These are phyloP conservation scores for Muntiacus muntjak DNA, from an alignment of 2,113 vertebrate species.

Conservation along the genomic window DNA sequence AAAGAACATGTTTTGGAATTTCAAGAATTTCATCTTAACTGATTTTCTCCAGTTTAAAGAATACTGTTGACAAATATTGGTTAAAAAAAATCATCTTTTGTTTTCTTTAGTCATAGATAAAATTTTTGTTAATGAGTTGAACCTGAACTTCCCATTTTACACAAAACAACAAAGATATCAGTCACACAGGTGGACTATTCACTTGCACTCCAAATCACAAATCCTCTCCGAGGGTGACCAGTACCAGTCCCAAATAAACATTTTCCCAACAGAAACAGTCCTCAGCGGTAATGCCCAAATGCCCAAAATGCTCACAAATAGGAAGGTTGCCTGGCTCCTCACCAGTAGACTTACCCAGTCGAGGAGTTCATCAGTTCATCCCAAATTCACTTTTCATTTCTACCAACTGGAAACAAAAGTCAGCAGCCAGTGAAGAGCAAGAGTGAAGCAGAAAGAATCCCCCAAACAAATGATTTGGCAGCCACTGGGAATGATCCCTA, in stretches of 20 bases:
- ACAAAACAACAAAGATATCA: neutral
- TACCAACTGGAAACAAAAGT: neutral
- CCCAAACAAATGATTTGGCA: neutral
- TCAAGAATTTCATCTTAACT: neutral
- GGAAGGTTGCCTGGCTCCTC: neutral
- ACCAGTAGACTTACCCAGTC: neutral
- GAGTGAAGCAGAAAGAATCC: neutral
- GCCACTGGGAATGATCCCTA: neutral
- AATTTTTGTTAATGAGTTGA: neutral
- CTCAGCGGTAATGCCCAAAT: neutral
- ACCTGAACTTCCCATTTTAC: neutral
- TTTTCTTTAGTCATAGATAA: neutral
- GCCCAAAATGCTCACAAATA: neutral
- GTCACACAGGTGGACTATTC: neutral
- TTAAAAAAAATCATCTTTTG: neutral
- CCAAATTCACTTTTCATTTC: neutral
- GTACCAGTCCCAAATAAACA: neutral
- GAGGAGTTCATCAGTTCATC: neutral
- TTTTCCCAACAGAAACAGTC: neutral
- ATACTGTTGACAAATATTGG: neutral
- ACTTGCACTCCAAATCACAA: neutral
- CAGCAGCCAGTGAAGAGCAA: neutral
- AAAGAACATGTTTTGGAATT: neutral
- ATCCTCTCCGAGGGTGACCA: accelerated
- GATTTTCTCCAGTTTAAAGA: neutral